Conservation (phyloP, 2,113 vertebrate genomes). For the Athene cunicularia region DNA sequence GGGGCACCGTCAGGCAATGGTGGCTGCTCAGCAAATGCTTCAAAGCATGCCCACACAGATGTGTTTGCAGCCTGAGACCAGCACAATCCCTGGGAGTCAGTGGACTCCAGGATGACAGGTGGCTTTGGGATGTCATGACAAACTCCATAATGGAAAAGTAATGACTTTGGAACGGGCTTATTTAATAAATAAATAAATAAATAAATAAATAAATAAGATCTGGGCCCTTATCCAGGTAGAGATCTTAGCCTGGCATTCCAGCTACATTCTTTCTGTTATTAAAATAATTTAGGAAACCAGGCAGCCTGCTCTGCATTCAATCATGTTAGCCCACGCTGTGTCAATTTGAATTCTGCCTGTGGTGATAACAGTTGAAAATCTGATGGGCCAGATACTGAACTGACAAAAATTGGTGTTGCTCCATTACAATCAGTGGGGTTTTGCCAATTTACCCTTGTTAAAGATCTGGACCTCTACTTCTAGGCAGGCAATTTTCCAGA, state of each 20-base stretch:
- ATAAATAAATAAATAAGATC: slow-evolving; percentile 55
- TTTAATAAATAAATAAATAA: slow-evolving; percentile 8
- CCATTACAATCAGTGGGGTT: slow-evolving; percentile 38
- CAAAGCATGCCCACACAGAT: rapidly evolving
- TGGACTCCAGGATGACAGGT: background rate
- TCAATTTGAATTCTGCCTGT: slow-evolving; percentile 73
- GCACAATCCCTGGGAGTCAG: rapidly evolving
- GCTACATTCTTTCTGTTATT: slow-evolving; percentile 77
- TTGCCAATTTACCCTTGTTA: slow-evolving; percentile 52
- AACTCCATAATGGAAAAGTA: slow-evolving; percentile 30
- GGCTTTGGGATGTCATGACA: background rate
- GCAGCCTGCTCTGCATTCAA: slow-evolving; percentile 61
- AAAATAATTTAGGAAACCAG: slow-evolving; percentile 73
- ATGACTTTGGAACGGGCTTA: slow-evolving; percentile 29
- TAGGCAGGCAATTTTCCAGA: slow-evolving; percentile 60
- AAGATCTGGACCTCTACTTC: slow-evolving; percentile 48
- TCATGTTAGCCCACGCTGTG: slow-evolving; percentile 67
- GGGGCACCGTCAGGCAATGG: rapidly evolving
- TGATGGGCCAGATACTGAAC: slow-evolving; percentile 58
- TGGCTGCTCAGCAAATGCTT: rapidly evolving
- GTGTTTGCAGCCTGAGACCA: background rate
- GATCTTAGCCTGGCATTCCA: slow-evolving; percentile 75
- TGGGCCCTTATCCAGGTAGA: slow-evolving; percentile 72
- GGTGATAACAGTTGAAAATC: slow-evolving; percentile 68
- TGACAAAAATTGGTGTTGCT: slow-evolving; percentile 36